These are phyloP conservation scores for Chaitophorus viminalis DNA, from an alignment of 2,888 invertebrate genomes.

Conservation along the genomic window DNA sequence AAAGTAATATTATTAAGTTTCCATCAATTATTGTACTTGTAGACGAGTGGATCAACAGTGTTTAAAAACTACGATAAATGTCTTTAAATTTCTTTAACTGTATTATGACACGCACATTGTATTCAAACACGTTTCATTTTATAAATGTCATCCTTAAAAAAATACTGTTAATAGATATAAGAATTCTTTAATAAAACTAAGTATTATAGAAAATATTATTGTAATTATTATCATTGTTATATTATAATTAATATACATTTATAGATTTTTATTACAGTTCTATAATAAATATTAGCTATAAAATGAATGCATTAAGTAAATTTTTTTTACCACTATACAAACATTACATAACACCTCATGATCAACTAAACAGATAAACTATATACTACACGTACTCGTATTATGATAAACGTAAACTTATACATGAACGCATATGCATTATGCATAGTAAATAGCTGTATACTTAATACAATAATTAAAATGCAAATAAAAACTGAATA, in stretches of 20 bases:
- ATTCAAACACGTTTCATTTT: slow-evolving; percentile 7
- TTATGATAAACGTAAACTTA: no score
- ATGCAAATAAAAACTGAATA: no score
- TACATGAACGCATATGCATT: no score
- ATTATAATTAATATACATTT: no score
- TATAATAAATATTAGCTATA: no score
- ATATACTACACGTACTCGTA: no score
- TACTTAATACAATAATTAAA: neutral
- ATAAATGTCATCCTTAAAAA: neutral
- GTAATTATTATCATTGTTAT: no score
- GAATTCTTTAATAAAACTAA: neutral
- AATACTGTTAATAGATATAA: neutral
- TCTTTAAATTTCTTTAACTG: slow-evolving; percentile 14
- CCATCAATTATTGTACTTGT: neutral
- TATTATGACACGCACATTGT: slow-evolving; percentile 7
- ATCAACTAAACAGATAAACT: neutral
- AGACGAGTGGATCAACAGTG: neutral
- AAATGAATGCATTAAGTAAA: no score
- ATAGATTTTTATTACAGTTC: no score
- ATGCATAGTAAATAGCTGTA: neutral
- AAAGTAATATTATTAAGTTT: neutral
- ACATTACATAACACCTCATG: neutral
- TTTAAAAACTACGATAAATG: slow-evolving; percentile 7
- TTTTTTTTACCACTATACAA: no score
- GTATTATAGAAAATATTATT: neutral